phyloP scores from a whole-genome alignment of 2,113 vertebrate genomes.

The Lasiurus cinereus region DNA sequence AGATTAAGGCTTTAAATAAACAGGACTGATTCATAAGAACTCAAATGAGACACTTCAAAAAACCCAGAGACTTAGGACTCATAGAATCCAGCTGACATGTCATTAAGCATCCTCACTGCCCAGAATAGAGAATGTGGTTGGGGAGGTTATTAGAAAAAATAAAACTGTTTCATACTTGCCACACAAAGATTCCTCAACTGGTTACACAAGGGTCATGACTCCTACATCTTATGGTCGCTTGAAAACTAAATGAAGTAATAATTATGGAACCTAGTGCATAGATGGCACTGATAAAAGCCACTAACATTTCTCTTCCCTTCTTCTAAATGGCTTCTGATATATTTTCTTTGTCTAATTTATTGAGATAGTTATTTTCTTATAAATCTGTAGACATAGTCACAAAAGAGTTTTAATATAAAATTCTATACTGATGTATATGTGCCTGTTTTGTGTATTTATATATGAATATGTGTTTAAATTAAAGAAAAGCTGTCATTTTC shows the following conservation, averaged over 20 bases:
- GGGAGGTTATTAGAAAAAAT: slow-evolving; percentile 54
- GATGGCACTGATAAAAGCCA: neutral
- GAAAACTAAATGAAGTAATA: slow-evolving; percentile 40
- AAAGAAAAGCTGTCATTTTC: neutral
- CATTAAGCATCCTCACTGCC: slow-evolving; percentile 53
- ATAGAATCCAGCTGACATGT: slow-evolving; percentile 40
- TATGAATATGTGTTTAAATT: neutral
- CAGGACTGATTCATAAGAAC: slow-evolving; percentile 52
- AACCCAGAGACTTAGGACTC: slow-evolving; percentile 31
- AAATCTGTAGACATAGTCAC: neutral
- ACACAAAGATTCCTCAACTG: slow-evolving; percentile 38
- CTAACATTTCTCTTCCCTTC: neutral
- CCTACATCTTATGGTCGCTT: neutral
- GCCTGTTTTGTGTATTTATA: neutral
- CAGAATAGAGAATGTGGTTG: slow-evolving; percentile 66
- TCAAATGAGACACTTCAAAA: slow-evolving; percentile 73
- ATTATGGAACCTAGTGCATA: neutral
- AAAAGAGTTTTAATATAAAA: neutral
- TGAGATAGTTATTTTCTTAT: neutral
- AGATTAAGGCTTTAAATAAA: slow-evolving; percentile 63
- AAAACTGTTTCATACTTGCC: slow-evolving; percentile 1
- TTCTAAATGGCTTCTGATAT: neutral
- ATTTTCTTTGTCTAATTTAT: neutral
- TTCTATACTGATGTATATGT: neutral
- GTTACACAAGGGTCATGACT: neutral